Evolutionary conservation across 2,797 vertebrate species (phyloP), one percentile per base, ranked within the genome.

Genomic region (Onychomys leucogaster): DNA sequence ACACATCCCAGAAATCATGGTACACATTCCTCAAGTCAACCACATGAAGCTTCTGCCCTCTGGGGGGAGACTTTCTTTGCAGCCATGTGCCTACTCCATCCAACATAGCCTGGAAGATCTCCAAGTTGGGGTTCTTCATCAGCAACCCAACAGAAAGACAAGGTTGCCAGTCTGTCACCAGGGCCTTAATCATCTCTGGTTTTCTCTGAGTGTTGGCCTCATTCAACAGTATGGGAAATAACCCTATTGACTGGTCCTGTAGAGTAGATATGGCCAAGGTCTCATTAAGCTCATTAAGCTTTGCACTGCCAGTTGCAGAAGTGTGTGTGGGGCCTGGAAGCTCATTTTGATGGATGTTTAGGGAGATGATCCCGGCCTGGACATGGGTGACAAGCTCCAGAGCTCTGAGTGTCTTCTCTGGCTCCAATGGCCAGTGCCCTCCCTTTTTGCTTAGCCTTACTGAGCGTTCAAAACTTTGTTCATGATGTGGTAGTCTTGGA

Each of bases 241-340:
- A 2, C 13, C 27, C 5, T 3, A 0, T 8, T 34, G 43, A 43
- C 32, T 67, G 29, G 1, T 34, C 1, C 10, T 49, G 29, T 6
- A 49, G 29, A n/a, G 1, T 6, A 49, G 61, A 85, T 5, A 2
- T n/a, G 41, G 19, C 6, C 41, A 49, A 13, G 12, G 1, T 6
- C 11, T 85, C 83, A 25, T 67, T 25, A n/a, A n/a, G 6, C 19
- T 85, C 43, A 85, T 17, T 10, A 85, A 29, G 11, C 29, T 23
- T 6, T 67, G 29, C 2, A 11, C 27, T 46, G 59, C 41, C 41
- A 84, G 82, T 59, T 84, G 41, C 29, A 46, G 41, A 27, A 84
- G 82, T 65, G 59, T 65, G 61, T 29, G 59, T 46, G 41, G 29
- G 17, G 16, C 17, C 32, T 84, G 27, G 41, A 46, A 4, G 29